Evolutionary conservation across 2,797 vertebrate species (phyloP).

Genomic region (Poeciliopsis paucimaculata): DNA sequence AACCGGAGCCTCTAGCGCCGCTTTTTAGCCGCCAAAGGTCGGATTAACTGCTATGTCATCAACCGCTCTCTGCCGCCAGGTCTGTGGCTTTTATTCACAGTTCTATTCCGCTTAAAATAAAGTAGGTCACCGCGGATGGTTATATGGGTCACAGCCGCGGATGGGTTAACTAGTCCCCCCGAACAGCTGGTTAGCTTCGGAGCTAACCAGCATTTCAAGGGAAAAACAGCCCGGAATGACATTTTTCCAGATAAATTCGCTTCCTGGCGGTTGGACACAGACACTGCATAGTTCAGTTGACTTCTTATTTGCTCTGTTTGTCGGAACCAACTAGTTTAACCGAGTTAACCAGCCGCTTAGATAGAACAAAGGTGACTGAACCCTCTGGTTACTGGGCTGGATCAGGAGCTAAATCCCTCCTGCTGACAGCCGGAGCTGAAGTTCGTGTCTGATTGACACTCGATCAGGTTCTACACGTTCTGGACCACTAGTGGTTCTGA

Average conservation of each 20-base stretch:
- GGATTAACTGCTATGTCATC: background rate
- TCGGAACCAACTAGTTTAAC: conserved; percentile 17
- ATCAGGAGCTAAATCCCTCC: background rate
- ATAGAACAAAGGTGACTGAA: conserved; percentile 34
- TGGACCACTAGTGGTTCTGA: background rate
- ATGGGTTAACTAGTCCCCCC: conserved; percentile 36
- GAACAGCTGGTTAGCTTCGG: conserved; percentile 61
- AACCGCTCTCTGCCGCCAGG: background rate
- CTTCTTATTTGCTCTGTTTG: background rate
- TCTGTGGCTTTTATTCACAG: background rate
- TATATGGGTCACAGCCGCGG: conserved; percentile 69
- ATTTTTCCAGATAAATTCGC: too few relatives aligned
- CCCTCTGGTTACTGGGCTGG: background rate
- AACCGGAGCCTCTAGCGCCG: conserved; percentile 21
- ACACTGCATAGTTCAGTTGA: background rate
- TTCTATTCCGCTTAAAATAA: background rate
- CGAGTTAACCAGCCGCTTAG: conserved; percentile 14
- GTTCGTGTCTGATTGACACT: background rate
- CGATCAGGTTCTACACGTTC: background rate
- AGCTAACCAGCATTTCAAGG: background rate
- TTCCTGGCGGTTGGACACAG: background rate
- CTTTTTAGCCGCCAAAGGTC: background rate
- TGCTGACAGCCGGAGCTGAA: background rate
- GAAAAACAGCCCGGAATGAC: too few relatives aligned
- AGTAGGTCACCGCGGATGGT: conserved; percentile 48